These are phyloP conservation scores for Erpobdella octoculata DNA, from an alignment of 2,888 invertebrate genomes.

Conservation along the genomic window DNA sequence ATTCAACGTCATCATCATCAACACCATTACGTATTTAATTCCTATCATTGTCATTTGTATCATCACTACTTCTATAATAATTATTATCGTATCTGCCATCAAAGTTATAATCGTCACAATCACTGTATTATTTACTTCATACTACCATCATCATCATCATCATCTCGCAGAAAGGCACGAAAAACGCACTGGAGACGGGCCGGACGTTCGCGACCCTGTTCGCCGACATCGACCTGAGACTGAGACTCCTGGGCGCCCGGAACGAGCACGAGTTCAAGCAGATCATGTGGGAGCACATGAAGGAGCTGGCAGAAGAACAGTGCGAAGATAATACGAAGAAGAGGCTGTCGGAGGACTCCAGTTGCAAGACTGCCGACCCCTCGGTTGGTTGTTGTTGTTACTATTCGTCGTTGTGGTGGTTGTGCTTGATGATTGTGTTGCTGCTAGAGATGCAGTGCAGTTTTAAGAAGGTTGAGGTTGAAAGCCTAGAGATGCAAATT, in stretches of 20 bases:
- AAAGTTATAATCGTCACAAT: no score
- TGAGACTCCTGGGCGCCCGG: constrained; percentile 55
- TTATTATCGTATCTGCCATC: no score
- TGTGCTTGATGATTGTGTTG: background rate
- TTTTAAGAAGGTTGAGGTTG: background rate
- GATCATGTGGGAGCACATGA: constrained; percentile 53
- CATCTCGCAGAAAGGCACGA: constrained; percentile 58
- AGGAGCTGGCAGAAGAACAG: constrained; percentile 51
- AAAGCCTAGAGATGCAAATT: no score
- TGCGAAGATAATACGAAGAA: constrained; percentile 26
- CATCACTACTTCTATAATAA: no score
- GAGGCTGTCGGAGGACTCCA: constrained; percentile 24
- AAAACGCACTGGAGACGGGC: constrained; percentile 59
- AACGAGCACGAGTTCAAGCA: constrained; percentile 57
- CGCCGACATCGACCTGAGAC: constrained; percentile 58
- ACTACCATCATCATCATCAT: background rate
- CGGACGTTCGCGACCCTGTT: constrained; percentile 60
- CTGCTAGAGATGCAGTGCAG: background rate
- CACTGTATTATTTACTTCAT: no score
- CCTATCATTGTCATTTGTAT: background rate
- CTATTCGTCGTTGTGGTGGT: no score
- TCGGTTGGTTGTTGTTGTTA: background rate
- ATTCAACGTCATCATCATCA: background rate
- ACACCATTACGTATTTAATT: background rate
- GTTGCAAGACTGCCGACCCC: constrained; percentile 18